These are phyloP conservation scores for Erebia ligea DNA, from an alignment of 2,888 invertebrate species.

Conservation along the genomic window DNA sequence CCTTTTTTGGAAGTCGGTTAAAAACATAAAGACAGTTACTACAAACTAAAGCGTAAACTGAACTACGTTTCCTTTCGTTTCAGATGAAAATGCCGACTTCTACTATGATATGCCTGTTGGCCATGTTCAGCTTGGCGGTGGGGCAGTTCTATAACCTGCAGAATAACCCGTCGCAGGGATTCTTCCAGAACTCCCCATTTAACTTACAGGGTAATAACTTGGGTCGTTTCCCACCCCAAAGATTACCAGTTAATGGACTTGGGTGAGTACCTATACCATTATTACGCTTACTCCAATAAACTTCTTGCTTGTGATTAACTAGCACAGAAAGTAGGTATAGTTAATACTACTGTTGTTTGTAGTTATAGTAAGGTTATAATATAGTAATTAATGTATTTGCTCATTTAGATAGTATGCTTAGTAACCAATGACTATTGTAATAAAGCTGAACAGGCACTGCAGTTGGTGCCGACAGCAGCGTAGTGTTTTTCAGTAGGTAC, in stretches of 20 bases:
- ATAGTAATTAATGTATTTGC: no score
- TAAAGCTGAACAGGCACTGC: no score
- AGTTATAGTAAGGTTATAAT: no score
- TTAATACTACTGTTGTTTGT: no score
- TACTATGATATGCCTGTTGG: conserved; percentile 11
- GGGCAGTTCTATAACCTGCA: conserved; percentile 10
- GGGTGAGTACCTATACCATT: conserved; percentile 42
- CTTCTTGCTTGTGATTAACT: no score
- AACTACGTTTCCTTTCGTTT: not conserved
- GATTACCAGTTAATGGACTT: conserved; percentile 59
- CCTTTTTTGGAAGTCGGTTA: no score
- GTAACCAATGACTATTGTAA: no score
- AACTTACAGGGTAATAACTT: conserved; percentile 15
- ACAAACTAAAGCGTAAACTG: not conserved
- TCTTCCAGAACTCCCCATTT: conserved; percentile 10
- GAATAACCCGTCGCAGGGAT: conserved; percentile 2
- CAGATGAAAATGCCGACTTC: conserved; percentile 11
- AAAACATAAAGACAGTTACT: no score
- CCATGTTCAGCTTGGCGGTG: not conserved
- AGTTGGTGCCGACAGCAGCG: no score
- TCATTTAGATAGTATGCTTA: no score
- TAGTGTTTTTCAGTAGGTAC: not conserved
- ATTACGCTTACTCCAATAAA: not conserved
- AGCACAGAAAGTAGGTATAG: no score
- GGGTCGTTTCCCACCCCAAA: conserved; percentile 48